Base-by-base conservation (phyloP, 2,888 invertebrate species). In the Dilophus febrilis region DNA sequence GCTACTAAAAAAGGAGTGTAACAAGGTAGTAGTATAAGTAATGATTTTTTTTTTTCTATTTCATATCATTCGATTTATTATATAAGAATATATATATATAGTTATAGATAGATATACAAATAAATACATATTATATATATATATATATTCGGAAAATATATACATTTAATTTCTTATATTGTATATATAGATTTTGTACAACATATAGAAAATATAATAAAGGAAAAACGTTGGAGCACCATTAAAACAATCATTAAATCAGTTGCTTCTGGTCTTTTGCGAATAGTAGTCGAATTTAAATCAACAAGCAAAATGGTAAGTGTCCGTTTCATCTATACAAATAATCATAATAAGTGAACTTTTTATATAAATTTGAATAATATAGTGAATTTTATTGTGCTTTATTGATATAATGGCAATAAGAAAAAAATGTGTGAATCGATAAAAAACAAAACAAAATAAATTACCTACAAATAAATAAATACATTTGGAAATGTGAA, bases 211-310 rank as follows among this genome's bases (percentile, higher is more conserved):
- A 29, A 8, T 29, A 13, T n/a, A 29, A 13, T 29, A 11, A 8
- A 8, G 27, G 11, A 27, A 29, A n/a, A 29, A 13, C 13, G 5
- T 29, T 12, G 29, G 11, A 4, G 11, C 4, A n/a, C 12, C 29
- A 13, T 4, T n/a, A 22, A 22, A 6, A 22, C 22, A 8, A 22
- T 44, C 43, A 37, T 31, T 35, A 58, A 54, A 53, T 61, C 60
- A 63, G 56, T 63, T 61, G 61, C 58, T 61, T 59, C 56, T 58
- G 57, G 59, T 58, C 55, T 58, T 57, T 62, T 61, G 55, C 49
- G 57, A 53, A 51, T 53, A 50, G 53, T 44, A 51, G 55, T 56
- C 51, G 53, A 52, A 48, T 33, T 39, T 29, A 43, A 38, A 41
- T 36, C 38, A 47, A 46, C 45, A 42, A 57, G 54, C 57, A 61